A percentile compares a stretch with the other conserved stretches of the same genome.
Evolutionary conservation across 2,113 vertebrate species (phyloP).

Genomic region (Thryonomys swinderianus): DNA sequence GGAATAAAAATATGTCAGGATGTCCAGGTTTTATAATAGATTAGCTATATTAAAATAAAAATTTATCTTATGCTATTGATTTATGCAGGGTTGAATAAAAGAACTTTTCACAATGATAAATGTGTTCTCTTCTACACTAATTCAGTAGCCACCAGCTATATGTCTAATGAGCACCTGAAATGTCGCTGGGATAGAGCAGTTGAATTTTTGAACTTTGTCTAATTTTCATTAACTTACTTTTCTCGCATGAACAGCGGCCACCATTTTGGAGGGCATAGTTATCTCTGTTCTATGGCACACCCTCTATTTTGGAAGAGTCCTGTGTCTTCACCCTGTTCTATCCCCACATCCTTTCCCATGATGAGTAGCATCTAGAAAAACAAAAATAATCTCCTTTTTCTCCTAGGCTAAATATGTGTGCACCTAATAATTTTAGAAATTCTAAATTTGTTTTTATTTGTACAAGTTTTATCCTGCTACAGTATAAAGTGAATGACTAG

Average conservation of each 20-base stretch:
- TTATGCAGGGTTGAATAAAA: not conserved
- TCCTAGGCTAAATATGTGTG: not conserved
- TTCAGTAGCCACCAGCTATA: not conserved
- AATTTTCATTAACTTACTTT: constrained; percentile 14
- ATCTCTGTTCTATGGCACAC: rapidly evolving
- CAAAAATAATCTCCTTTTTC: not conserved
- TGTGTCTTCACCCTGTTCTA: not conserved
- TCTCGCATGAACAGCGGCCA: not conserved
- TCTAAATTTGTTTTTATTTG: constrained; percentile 31
- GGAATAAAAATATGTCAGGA: not conserved
- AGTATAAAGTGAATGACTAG: not conserved
- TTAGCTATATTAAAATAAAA: not conserved
- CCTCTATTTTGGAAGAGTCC: rapidly evolving
- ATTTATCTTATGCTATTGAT: not conserved
- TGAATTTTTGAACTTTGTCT: not conserved
- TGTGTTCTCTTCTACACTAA: not conserved
- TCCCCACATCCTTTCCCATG: not conserved
- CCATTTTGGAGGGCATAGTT: rapidly evolving
- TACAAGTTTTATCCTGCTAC: not conserved
- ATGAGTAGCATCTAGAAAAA: not conserved
- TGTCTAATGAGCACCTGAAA: not conserved
- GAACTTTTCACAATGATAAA: not conserved
- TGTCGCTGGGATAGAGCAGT: not conserved
- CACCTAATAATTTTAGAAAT: not conserved
- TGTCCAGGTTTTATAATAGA: not conserved